A percentile compares a stretch with the other conserved stretches of the same genome.
Evolutionary conservation across 1,140 invertebrate species (phyloP).

Genomic region (Potamilus streckersoni): DNA sequence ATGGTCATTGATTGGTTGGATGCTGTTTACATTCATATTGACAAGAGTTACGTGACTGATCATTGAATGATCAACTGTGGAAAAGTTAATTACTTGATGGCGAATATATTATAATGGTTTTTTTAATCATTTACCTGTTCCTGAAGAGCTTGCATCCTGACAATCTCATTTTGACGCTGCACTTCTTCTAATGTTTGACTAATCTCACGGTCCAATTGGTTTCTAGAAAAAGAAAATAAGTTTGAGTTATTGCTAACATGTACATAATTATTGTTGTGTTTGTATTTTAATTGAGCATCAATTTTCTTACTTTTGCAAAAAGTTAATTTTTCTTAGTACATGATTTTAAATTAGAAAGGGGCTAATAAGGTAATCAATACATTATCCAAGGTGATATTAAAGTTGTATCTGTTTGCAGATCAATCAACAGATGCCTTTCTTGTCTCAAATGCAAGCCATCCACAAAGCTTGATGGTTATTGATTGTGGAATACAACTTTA

Average conservation of each 20-base stretch:
- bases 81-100: not conserved
- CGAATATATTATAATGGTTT: not conserved
- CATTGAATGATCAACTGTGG: not conserved
- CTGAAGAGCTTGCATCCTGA: conserved; percentile 46
- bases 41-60: not conserved
- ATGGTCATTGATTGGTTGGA: not conserved
- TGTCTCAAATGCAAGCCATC: too few species aligned
- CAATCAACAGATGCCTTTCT: too few species aligned
- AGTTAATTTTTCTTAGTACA: not conserved
- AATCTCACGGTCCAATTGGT: conserved; percentile 55
- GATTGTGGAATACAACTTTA: too few species aligned
- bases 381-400: not conserved
- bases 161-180: conserved; percentile 46
- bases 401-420: not conserved
- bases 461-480: too few species aligned
- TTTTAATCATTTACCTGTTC: conserved; percentile 39
- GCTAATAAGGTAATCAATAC: not conserved
- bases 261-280: not conserved
- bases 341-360: not conserved
- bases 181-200: conserved; percentile 56
- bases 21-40: not conserved
- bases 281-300: not conserved
- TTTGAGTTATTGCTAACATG: not conserved
- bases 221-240: conserved; percentile 32
- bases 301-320: not conserved